Base-by-base conservation (phyloP, 2,888 invertebrate species). In the Dioctria linearis region DNA sequence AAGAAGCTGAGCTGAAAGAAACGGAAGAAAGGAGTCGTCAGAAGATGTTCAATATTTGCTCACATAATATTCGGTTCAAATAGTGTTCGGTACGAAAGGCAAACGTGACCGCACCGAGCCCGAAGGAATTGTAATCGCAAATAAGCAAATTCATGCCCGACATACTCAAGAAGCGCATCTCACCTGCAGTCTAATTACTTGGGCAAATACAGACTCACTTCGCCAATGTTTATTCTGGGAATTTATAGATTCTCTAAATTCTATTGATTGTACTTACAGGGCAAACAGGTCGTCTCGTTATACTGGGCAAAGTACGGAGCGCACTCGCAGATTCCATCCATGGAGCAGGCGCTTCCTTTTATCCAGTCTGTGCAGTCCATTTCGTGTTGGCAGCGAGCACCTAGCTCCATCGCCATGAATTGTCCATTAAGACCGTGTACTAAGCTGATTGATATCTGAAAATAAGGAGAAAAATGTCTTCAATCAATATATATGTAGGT, bases 291-390 rank as follows among this genome's bases (percentile, higher is more conserved):
- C 81, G 94, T 93, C 85, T 92, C 91, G 89, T 96, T 95, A 87
- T 93, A 93, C 87, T 92, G 92, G 51, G 96, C 95, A 89, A 92
- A 95, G 89, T 95, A 96, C 49, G 95, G 94, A 88, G 94, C 93
- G 89, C 96, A 96, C 81, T 93, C 91, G 90, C 96, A 96, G 83
- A 92, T 91, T 84, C 95, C 95, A 86, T 85, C 84, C 81, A 88
- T 86, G 54, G 89, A 88, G 85, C 89, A 89, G 84, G 86, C 86
- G 84, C 88, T 89, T 83, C 88, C 88, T 86, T 88, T 89, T 83
- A 89, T 88, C 84, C 88, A 88, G 85, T 89, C 89, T 81, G 89
- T 87, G 84, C 89, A 89, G 84, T 89, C 89, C 89, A 89, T 89
- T 83, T 89, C 89, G 84, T 89, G 89, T 84, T 89, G 88, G 85